A percentile compares a stretch with the other conserved stretches of the same genome.
Conservation (phyloP, 2,113 vertebrate species). For the Hippocampus mohnikei region DNA sequence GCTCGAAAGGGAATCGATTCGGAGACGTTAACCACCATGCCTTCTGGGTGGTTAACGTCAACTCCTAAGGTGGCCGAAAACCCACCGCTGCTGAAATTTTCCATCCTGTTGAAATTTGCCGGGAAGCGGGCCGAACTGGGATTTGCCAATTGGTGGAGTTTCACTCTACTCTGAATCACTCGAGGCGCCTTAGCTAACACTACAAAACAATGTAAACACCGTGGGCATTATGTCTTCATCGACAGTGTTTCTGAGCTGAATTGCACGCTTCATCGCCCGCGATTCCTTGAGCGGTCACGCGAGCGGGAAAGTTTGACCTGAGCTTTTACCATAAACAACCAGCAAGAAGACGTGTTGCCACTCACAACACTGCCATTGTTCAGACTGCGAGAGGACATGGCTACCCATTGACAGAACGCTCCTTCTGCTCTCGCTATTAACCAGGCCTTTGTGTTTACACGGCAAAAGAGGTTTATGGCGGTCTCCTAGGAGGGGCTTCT, state of each 20-base stretch:
- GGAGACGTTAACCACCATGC: too few species aligned
- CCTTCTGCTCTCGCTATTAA: background rate
- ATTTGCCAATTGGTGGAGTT: too few species aligned
- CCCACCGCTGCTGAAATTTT: too few species aligned
- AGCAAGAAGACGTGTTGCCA: slow-evolving; percentile 43
- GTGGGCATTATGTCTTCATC: background rate
- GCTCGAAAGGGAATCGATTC: background rate
- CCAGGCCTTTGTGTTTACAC: slow-evolving; percentile 11
- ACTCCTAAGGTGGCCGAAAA: too few species aligned
- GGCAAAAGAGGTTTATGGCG: slow-evolving; percentile 19
- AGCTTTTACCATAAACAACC: slow-evolving; percentile 53
- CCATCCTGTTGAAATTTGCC: too few species aligned
- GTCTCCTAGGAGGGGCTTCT: background rate
- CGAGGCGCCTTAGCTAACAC: background rate
- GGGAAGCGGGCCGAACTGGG: too few species aligned
- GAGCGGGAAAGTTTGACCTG: slow-evolving; percentile 1
- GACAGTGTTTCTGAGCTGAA: background rate
- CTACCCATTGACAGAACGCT: background rate
- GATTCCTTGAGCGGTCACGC: slow-evolving; percentile 19
- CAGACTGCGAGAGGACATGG: background rate
- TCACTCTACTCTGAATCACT: background rate
- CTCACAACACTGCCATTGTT: slow-evolving; percentile 32
- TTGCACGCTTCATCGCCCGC: slow-evolving; percentile 12
- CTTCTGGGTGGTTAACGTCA: too few species aligned
- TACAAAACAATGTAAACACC: background rate